A percentile compares a stretch with the other conserved stretches of the same genome.
These are phyloP conservation scores for Lamellibrachia columna DNA, from an alignment of 2,888 invertebrate genomes.

Conservation along the genomic window DNA sequence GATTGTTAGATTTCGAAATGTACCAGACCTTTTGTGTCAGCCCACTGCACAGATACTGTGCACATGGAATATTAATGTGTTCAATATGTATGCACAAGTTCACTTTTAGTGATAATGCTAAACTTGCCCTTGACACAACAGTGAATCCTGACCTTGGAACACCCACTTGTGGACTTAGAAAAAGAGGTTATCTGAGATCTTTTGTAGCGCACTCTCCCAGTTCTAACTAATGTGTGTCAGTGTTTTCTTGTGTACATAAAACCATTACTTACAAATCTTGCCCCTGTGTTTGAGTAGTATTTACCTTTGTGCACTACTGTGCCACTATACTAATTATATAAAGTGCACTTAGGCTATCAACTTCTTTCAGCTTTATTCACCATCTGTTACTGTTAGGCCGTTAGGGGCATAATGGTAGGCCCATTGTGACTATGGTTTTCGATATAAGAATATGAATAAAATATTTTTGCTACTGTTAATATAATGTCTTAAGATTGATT, in stretches of 20 bases:
- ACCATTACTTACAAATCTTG: neutral
- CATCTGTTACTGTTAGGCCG: neutral
- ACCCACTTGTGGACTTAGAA: neutral
- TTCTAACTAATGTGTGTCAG: neutral
- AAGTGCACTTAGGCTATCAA: neutral
- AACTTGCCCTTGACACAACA: neutral
- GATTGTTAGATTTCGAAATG: neutral
- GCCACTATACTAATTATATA: neutral
- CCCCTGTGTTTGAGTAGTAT: neutral
- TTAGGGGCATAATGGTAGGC: neutral
- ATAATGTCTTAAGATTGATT: neutral
- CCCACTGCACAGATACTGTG: neutral
- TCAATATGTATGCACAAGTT: neutral
- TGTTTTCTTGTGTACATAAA: neutral
- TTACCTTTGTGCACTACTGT: neutral
- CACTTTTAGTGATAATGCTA: neutral
- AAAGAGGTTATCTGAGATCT: neutral
- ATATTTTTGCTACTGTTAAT: neutral
- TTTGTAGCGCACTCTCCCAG: neutral
- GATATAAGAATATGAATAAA: neutral
- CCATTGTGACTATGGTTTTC: neutral
- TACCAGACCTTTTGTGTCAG: constrained; percentile 1
- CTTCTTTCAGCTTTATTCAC: neutral
- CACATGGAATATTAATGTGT: neutral
- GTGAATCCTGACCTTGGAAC: neutral